These are phyloP conservation scores for Leptosomus discolor DNA, from an alignment of 2,113 vertebrate species.

Conservation along the genomic window DNA sequence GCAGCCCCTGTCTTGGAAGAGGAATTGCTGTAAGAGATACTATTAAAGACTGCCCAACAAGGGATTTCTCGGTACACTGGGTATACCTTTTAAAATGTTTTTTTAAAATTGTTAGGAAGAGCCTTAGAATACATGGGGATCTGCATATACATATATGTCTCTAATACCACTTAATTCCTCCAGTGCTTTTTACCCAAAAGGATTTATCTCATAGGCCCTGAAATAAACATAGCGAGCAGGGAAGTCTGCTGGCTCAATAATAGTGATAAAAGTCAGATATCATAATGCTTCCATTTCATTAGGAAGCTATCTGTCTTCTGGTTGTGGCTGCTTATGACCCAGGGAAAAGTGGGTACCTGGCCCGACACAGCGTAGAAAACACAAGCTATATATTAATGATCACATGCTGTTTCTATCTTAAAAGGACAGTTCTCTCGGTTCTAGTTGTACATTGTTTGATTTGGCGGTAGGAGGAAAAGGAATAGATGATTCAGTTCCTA, in stretches of 20 bases:
- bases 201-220: neutral
- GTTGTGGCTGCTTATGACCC: neutral
- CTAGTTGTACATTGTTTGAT: neutral
- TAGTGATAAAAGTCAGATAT: neutral
- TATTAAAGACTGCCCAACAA: neutral
- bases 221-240: neutral
- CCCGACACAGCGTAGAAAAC: neutral
- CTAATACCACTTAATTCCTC: neutral
- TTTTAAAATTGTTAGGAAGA: neutral
- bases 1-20: neutral
- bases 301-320: neutral
- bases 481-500: neutral
- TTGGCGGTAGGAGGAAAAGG: neutral
- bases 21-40: neutral
- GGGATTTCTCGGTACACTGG: neutral
- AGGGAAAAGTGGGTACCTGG: neutral
- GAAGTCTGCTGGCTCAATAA: neutral
- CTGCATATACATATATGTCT: neutral
- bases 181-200: neutral
- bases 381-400: neutral
- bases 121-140: neutral
- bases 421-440: neutral
- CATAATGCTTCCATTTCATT: constrained; percentile 4
- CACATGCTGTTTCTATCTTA: neutral
- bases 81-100: neutral